Conservation (phyloP, 2,113 vertebrate genomes). For the Cynopterus brachyotis region DNA sequence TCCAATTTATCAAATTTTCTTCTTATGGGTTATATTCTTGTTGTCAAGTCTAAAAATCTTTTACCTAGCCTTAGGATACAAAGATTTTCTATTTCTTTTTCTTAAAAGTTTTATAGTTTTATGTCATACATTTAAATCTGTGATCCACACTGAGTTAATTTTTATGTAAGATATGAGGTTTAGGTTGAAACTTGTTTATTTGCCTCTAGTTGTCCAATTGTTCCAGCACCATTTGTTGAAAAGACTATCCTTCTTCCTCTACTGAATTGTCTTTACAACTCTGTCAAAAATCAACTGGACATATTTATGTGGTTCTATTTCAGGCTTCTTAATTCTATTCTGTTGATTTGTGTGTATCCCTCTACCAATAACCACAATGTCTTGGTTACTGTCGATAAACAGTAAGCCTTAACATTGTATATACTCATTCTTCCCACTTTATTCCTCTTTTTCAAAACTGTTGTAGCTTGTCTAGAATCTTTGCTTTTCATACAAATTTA, state of each 20-base stretch:
- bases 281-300: neutral
- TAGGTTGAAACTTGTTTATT: neutral
- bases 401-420: neutral
- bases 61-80: neutral
- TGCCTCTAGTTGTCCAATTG: neutral
- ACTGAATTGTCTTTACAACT: neutral
- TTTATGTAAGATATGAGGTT: neutral
- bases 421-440: neutral
- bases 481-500: neutral
- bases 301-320: neutral
- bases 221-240: neutral
- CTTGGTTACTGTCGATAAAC: neutral
- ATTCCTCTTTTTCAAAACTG: constrained; percentile 23
- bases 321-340: neutral
- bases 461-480: neutral
- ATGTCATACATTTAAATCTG: neutral
- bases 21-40: neutral
- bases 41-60: constrained; percentile 14
- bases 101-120: neutral
- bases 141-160: neutral
- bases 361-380: neutral
- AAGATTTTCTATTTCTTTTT: neutral
- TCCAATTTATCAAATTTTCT: neutral
- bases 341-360: neutral
- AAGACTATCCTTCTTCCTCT: neutral